phyloP scores from a whole-genome alignment of 2,888 invertebrate species.

The Portevinia maculata region DNA sequence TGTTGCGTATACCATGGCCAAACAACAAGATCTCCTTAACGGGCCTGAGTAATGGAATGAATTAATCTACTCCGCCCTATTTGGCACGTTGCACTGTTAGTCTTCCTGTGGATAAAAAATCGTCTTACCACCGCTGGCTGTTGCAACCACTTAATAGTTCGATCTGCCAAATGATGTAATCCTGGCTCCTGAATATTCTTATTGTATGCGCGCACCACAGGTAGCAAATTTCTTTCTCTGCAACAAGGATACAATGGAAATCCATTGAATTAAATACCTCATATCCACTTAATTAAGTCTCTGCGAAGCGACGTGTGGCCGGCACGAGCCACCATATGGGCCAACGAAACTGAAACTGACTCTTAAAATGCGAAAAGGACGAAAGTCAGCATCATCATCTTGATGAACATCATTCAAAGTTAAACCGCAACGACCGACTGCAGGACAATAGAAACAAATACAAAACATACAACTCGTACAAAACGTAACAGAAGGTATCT shows the following conservation, averaged over 20 bases:
- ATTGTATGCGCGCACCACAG: conserved; percentile 48
- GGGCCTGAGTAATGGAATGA: conserved; percentile 64
- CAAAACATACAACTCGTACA: conserved; percentile 16
- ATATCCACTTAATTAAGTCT: conserved; percentile 71
- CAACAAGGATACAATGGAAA: conserved; percentile 44
- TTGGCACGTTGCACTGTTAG: conserved; percentile 71
- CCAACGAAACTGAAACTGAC: conserved; percentile 63
- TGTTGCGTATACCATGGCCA: conserved; percentile 40
- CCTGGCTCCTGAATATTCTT: conserved; percentile 62
- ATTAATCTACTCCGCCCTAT: conserved; percentile 70
- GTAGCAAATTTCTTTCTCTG: conserved; percentile 46
- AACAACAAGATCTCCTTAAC: conserved; percentile 68
- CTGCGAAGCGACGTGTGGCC: conserved; percentile 55
- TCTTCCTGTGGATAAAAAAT: conserved; percentile 21
- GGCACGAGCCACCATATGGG: conserved; percentile 71
- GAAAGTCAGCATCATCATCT: conserved; percentile 52
- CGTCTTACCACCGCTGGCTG: too few relatives aligned
- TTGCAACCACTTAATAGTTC: conserved; percentile 51
- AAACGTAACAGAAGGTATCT: conserved; percentile 60
- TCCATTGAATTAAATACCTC: conserved; percentile 64
- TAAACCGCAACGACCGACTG: conserved; percentile 54
- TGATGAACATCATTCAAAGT: conserved; percentile 65
- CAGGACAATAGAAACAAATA: conserved; percentile 35
- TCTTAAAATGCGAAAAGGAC: conserved; percentile 70
- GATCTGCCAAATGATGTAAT: conserved; percentile 69